Evolutionary conservation across 2,888 invertebrate species (phyloP).

Genomic region (Drosophila borealis): DNA sequence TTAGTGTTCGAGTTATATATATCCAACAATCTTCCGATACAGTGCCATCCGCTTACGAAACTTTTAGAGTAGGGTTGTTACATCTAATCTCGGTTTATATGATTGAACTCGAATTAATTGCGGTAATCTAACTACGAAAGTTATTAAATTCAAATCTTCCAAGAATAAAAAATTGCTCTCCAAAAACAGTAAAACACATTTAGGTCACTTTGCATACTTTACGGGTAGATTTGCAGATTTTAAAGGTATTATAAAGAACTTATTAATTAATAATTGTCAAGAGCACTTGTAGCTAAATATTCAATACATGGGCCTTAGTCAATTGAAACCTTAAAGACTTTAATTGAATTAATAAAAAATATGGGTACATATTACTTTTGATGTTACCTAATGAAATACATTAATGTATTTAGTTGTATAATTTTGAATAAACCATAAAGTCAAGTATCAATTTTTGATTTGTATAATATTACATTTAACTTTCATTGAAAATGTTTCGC

Average conservation of each 20-base stretch:
- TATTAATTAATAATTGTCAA: slow-evolving; percentile 8
- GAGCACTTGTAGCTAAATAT: slow-evolving; percentile 11
- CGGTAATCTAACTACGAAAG: background rate
- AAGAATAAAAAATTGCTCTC: background rate
- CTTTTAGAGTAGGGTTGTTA: slow-evolving; percentile 3
- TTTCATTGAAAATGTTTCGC: slow-evolving; percentile 8
- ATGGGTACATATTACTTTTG: background rate
- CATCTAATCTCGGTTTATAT: background rate
- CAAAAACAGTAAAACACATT: slow-evolving; percentile 10
- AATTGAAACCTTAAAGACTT: slow-evolving; percentile 36
- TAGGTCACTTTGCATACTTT: slow-evolving; percentile 6
- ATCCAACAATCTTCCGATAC: slow-evolving; percentile 36
- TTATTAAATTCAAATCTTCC: slow-evolving; percentile 24
- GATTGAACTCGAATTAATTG: slow-evolving; percentile 1
- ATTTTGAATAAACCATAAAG: slow-evolving; percentile 25
- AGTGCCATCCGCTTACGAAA: slow-evolving; percentile 33
- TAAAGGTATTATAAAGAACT: background rate
- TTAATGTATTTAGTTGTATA: slow-evolving; percentile 6
- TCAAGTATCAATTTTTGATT: slow-evolving; percentile 10
- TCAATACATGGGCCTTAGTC: slow-evolving; percentile 32
- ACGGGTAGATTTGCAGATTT: background rate
- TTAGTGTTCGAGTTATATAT: slow-evolving; percentile 6
- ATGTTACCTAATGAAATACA: slow-evolving; percentile 5
- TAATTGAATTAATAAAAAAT: slow-evolving; percentile 8
- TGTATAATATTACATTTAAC: background rate